Evolutionary conservation across 2,797 vertebrate species (phyloP).

Genomic region (Rhabdophis nuchalis): DNA sequence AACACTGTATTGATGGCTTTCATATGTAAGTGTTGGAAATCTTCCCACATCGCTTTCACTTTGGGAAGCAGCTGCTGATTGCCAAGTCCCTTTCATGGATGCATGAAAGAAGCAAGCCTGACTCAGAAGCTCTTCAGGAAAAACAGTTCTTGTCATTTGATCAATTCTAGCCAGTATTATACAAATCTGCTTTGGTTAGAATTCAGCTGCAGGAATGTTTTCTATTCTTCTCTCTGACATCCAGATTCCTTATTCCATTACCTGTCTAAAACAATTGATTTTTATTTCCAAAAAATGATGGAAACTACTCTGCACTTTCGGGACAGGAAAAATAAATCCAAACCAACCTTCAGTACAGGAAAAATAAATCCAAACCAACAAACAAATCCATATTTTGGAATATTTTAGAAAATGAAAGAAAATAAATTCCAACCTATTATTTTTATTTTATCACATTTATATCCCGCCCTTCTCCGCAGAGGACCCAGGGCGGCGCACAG

Average conservation of each 20-base stretch:
- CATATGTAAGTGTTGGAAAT: neutral
- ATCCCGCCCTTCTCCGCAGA: too few relatives aligned
- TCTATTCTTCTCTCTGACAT: neutral
- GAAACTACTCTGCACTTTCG: neutral
- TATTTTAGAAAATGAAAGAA: neutral
- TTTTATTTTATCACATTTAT: too few relatives aligned
- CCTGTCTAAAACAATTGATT: neutral
- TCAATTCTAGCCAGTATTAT: neutral
- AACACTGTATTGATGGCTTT: neutral
- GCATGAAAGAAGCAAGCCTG: neutral
- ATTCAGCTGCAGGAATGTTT: neutral
- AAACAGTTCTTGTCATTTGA: neutral
- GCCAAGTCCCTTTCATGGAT: neutral
- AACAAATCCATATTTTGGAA: neutral
- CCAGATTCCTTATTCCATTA: neutral
- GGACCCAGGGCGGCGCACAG: too few relatives aligned
- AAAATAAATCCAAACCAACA: neutral
- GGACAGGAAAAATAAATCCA: neutral
- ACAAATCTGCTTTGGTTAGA: neutral
- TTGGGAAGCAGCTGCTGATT: neutral
- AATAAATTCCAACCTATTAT: too few relatives aligned
- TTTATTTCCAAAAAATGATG: neutral
- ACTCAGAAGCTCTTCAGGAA: neutral
- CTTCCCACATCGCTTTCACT: neutral
- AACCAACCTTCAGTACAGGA: too few relatives aligned